Evolutionary conservation across 2,113 vertebrate species (phyloP), one percentile per base, ranked within the genome.

Genomic region (Mormoops blainvillei): DNA sequence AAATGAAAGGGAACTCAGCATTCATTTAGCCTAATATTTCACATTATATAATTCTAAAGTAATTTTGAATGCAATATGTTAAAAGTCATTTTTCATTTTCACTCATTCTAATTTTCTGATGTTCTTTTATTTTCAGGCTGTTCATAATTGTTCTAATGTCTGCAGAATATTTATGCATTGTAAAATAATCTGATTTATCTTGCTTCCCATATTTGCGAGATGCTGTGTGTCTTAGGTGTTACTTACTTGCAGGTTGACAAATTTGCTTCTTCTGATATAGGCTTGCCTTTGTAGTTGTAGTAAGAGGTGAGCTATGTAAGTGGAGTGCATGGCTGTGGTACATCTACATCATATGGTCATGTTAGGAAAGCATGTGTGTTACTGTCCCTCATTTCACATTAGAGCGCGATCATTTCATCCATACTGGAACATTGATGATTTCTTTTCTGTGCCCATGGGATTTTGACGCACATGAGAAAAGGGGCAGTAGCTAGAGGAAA

Each of bases 31-130:
- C 45, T 24, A 84, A 7, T 7, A 26, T 54, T 94, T 88, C 38
- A 91, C 16, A 88, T 58, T 56, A 45, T 43, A 45, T 54, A 33
- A 73, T 85, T 85, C 15, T 80, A 85, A 96, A 90, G 33, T 94
- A 54, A 74, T 83, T 91, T 74, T 81, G 48, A 89, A 41, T 90
- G 12, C 11, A 89, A 38, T 92, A 50, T 63, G 89, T 74, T 96
- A 91, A 89, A 93, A 94, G 24, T 92, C 33, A 77, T 58, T 90
- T 76, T 50, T 95, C 81, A 82, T 89, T 95, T 96, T 81, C 41
- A 74, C 19, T 91, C 56, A 70, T 61, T 91, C 9, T 91, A 76
- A 87, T 88, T 96, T 45, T 45, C 43, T 73, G 68, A n/a, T 63
- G 63, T 56, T 74, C 58, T 80, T 82, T 85, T 92, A 67, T 61